Evolutionary conservation across 92 coral and sea anemone species (phyloP).

Genomic region (Palythoa grandiflora): DNA sequence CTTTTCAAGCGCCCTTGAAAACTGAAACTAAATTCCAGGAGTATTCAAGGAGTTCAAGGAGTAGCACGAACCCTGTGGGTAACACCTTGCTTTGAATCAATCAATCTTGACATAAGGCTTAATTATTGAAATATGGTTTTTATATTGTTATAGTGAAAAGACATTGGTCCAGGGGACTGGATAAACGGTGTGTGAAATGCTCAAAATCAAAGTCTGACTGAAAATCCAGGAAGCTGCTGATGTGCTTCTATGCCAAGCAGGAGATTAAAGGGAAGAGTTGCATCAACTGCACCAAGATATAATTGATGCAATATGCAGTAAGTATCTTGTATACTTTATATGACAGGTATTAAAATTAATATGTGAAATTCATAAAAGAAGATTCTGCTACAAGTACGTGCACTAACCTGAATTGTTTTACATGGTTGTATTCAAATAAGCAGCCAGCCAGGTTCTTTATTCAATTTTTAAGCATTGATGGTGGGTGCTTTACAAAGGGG

Average conservation of each 20-base stretch:
- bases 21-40: no score
- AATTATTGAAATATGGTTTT: slow-evolving; percentile 6
- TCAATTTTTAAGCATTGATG: no score
- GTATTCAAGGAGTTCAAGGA: no score
- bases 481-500: no score
- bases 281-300: slow-evolving; percentile 46
- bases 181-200: slow-evolving; percentile 22
- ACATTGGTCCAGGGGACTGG: slow-evolving; percentile 36
- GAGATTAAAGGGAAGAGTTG: slow-evolving; percentile 37
- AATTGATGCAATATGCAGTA: slow-evolving; percentile 33
- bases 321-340: not conserved
- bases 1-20: no score
- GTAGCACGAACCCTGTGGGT: no score
- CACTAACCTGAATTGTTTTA: slow-evolving; percentile 2
- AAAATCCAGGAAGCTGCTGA: slow-evolving; percentile 17
- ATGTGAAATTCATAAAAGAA: not conserved
- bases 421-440: not conserved
- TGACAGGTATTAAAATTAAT: not conserved
- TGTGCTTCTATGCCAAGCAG: slow-evolving; percentile 35
- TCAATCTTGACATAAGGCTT: not conserved
- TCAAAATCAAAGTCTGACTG: slow-evolving; percentile 28
- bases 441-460: not conserved
- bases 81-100: not conserved
- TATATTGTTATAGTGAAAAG: slow-evolving; percentile 30
- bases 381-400: not conserved